These are phyloP conservation scores for Cinclus mexicanus DNA, from an alignment of 2,113 vertebrate species.

Conservation along the genomic window DNA sequence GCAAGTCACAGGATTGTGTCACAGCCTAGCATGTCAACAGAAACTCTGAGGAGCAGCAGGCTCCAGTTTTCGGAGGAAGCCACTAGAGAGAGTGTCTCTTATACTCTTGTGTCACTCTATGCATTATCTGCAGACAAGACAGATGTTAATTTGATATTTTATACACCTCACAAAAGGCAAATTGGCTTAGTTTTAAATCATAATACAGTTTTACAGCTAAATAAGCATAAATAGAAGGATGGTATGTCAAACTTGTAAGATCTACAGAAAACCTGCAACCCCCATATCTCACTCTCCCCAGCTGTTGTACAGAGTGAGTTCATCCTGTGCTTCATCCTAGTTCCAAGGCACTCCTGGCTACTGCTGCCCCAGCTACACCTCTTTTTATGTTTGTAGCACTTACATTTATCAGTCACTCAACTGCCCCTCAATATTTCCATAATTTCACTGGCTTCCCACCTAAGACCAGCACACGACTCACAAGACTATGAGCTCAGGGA, in stretches of 20 bases:
- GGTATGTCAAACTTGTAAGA: background rate
- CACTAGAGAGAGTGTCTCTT: background rate
- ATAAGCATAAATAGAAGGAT: background rate
- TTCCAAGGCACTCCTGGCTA: background rate
- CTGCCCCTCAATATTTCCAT: background rate
- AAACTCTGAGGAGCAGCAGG: background rate
- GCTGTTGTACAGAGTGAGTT: rapidly evolving
- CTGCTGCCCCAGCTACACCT: background rate
- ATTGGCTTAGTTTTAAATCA: background rate
- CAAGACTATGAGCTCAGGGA: background rate
- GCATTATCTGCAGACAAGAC: background rate
- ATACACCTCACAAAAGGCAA: background rate
- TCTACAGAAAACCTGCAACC: background rate
- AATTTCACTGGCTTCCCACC: background rate
- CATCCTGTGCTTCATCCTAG: background rate
- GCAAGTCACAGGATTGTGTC: background rate
- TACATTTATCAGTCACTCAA: background rate
- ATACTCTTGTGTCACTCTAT: background rate
- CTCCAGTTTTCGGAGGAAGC: background rate
- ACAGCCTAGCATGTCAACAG: background rate
- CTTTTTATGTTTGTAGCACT: background rate
- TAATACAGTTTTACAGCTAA: background rate
- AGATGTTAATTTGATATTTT: background rate
- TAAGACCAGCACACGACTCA: rapidly evolving
- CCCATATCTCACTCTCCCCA: rapidly evolving